Conservation (phyloP, 2,888 invertebrate species). For the Agriopis leucophaearia region DNA sequence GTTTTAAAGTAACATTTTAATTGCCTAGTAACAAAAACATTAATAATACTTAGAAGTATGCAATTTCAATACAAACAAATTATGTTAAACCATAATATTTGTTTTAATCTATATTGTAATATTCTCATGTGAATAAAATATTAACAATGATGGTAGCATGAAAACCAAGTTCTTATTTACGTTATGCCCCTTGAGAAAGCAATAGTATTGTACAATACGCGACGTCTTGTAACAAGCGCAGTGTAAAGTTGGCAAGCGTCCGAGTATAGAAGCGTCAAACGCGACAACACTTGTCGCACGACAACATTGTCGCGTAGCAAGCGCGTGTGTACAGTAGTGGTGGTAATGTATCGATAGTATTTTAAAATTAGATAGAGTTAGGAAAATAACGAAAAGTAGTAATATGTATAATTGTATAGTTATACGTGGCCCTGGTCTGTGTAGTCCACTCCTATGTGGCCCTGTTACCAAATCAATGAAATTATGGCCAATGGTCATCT, state of each 20-base stretch:
- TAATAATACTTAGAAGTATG: too few species aligned
- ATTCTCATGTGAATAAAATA: neutral
- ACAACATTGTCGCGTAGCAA: conserved; percentile 53
- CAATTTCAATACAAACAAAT: too few species aligned
- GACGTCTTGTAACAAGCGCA: conserved; percentile 25
- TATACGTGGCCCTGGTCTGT: too few species aligned
- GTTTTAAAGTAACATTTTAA: too few species aligned
- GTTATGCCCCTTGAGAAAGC: conserved; percentile 11
- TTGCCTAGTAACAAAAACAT: too few species aligned
- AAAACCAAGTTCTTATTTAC: neutral
- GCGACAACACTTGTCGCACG: conserved; percentile 64
- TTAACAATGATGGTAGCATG: neutral
- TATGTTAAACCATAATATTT: neutral
- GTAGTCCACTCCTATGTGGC: too few species aligned
- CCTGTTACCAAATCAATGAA: too few species aligned
- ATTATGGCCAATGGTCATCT: too few species aligned
- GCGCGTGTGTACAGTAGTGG: neutral
- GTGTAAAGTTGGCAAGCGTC: conserved; percentile 51
- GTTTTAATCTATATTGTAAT: neutral
- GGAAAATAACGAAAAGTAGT: too few species aligned
- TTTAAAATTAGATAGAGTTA: too few species aligned
- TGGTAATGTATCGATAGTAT: conserved; percentile 32
- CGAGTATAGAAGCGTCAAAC: conserved; percentile 41
- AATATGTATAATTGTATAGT: too few species aligned
- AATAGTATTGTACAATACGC: conserved; percentile 23